Base-by-base conservation (phyloP, 2,797 vertebrate species). In the Sarcoramphus papa region DNA sequence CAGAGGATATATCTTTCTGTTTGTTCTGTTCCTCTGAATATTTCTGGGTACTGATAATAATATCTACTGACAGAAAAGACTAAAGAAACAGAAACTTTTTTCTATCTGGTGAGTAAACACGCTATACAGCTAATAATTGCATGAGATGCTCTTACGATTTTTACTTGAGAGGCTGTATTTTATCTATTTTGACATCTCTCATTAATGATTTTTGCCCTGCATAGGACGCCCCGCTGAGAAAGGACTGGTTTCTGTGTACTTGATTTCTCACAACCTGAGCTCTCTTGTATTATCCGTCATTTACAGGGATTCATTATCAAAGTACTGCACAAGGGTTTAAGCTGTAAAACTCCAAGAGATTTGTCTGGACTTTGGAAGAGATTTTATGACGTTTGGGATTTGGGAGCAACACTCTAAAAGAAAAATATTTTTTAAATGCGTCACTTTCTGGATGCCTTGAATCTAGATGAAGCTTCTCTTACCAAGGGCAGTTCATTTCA, bases 241-340 rank as follows among this genome's bases (percentile, higher is more conserved):
- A 70, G 12, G 30, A 25, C 41, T 67, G 23, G 5, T 86, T 86
- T 92, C 90, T 76, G 15, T 3, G 23, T 28, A 67, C 67, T 82
- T 48, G 13, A 62, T 77, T 92, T 83, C 64, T 78, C 75, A 70
- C 35, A 83, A 59, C 24, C 35, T 57, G 30, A 80, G 40, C 57
- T 78, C 41, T 75, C 40, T 47, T 43, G 43, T 64, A 67, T 85
- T 93, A 95, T 53, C 93, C 19, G 2, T 78, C 60, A 73, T 41
- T 91, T 83, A 72, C 33, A 74, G 60, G 56, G 81, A 91, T 68
- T 92, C 81, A 78, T 88, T 85, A 93, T 83, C 91, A 54, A 96
- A 85, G 53, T 48, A 75, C 43, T 82, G 69, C 81, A 88, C 65
- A 65, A 23, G 14, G 73, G 41, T 83, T 91, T 95, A 94, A 92